Base-by-base conservation (phyloP, 2,888 invertebrate genomes). In the Caenorhabditis sp. region DNA sequence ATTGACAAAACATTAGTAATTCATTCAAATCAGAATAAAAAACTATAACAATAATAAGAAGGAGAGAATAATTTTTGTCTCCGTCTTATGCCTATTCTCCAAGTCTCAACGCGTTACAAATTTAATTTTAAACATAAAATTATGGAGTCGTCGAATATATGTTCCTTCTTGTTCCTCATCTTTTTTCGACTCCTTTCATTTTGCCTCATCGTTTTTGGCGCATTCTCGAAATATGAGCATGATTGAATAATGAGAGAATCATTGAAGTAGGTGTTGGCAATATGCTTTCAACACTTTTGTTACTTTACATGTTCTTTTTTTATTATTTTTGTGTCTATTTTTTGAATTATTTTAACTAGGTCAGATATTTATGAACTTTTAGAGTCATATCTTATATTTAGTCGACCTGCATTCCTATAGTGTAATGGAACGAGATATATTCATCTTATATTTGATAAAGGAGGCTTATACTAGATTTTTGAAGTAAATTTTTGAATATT, bases 121-220 rank as follows among this genome's bases (percentile, higher is more conserved):
- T 43, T 43, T 43, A 43, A 43, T 43, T 43, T 43, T 43, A 43
- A 43, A 43, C 43, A 43, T 43, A 43, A 43, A 43, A 43, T 43
- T 43, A 43, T 43, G 43, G 43, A 43, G 43, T 43, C 43, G 43
- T 43, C 43, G 43, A 43, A 43, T 43, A 43, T 43, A 43, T 43
- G 43, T 43, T 43, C 43, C 17, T 43, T 3, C 17, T 43, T 43
- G 14, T 43, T 43, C 43, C 43, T 7, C 31, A 31, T 43, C 17
- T 43, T 43, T 43, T 43, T 10, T 43, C 43, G 7, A 12, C 43
- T 43, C 43, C 8, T 43, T 43, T 43, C 43, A 14, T 43, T 43
- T 43, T 43, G 2, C 43, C 17, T 43, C 17, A 17, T 43, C 31
- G 31, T 31, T 31, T 7, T 31, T 31, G 31, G 5, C 31, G 12